A percentile compares a stretch with the other conserved stretches of the same genome.
These are phyloP conservation scores for Drosophila mojavensis DNA, from an alignment of 1,140 invertebrate genomes.

Conservation along the genomic window DNA sequence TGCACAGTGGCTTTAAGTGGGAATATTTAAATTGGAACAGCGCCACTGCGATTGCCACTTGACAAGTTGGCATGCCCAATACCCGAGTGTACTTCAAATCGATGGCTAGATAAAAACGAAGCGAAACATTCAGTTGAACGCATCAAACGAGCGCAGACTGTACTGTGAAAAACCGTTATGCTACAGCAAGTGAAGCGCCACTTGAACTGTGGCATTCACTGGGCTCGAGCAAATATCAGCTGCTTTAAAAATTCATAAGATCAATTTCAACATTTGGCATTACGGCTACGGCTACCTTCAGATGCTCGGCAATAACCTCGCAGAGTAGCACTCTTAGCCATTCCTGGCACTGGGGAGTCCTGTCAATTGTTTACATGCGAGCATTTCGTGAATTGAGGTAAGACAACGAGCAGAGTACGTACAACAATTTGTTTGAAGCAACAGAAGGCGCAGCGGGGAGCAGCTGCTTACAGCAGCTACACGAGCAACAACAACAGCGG, in stretches of 20 bases:
- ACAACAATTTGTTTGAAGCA: slow-evolving; percentile 27
- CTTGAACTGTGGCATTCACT: background rate
- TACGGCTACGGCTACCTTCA: slow-evolving; percentile 18
- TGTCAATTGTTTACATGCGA: slow-evolving; percentile 70
- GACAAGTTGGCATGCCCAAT: slow-evolving; percentile 9
- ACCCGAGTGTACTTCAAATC: slow-evolving; percentile 12
- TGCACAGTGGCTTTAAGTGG: slow-evolving; percentile 7
- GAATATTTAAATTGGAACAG: slow-evolving; percentile 10
- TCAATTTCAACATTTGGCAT: slow-evolving; percentile 12
- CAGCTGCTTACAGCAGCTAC: slow-evolving; percentile 6
- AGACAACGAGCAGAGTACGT: slow-evolving; percentile 41
- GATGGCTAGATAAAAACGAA: background rate
- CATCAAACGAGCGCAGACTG: background rate
- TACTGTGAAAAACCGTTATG: background rate
- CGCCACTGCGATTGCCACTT: slow-evolving; percentile 15
- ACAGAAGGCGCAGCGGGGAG: background rate
- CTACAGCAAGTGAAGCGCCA: background rate
- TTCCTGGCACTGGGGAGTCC: slow-evolving; percentile 28
- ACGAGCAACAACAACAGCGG: slow-evolving; percentile 1
- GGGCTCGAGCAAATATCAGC: slow-evolving; percentile 1
- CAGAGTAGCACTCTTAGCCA: slow-evolving; percentile 18
- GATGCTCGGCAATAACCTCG: slow-evolving; percentile 17
- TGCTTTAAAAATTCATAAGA: slow-evolving; percentile 36
- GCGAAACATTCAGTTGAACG: background rate
- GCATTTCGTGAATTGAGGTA: slow-evolving; percentile 20